Evolutionary conservation across 2,888 invertebrate genomes (phyloP).

Genomic region (Geophilus truncorum): DNA sequence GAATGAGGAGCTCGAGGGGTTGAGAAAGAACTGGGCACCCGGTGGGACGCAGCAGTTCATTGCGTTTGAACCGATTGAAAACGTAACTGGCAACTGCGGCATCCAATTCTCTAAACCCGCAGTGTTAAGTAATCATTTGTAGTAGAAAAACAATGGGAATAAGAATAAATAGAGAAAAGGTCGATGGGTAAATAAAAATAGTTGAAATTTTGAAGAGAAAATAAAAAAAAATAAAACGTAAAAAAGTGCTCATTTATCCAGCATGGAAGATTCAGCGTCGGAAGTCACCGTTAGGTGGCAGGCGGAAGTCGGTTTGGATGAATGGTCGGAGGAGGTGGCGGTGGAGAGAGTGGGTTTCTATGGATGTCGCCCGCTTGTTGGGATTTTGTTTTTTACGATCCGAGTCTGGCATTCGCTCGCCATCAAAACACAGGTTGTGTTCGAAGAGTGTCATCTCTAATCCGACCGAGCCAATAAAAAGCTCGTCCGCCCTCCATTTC

Average conservation of each 20-base stretch:
- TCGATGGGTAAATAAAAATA: background rate
- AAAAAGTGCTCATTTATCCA: background rate
- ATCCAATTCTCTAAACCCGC: background rate
- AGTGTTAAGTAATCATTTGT: background rate
- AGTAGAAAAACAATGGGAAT: background rate
- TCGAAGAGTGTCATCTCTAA: slow-evolving; percentile 27
- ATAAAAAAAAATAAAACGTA: background rate
- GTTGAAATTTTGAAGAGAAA: background rate
- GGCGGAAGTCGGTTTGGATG: slow-evolving; percentile 24
- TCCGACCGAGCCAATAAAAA: slow-evolving; percentile 27
- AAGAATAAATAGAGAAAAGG: no score
- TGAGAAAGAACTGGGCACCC: background rate
- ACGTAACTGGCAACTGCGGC: background rate
- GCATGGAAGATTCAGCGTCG: background rate
- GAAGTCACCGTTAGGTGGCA: slow-evolving; percentile 24
- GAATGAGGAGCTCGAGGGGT: background rate
- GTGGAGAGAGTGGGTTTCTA: background rate
- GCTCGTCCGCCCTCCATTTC: slow-evolving; percentile 27
- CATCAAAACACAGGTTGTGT: slow-evolving; percentile 27
- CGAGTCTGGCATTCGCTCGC: slow-evolving; percentile 16
- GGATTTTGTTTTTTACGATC: slow-evolving; percentile 25
- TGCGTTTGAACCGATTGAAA: slow-evolving; percentile 7
- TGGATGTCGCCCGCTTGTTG: slow-evolving; percentile 23
- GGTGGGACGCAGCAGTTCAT: background rate
- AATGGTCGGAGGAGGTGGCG: background rate